Conservation (phyloP, 2,888 invertebrate species). For the Scaptomyza cyrtandrae region DNA sequence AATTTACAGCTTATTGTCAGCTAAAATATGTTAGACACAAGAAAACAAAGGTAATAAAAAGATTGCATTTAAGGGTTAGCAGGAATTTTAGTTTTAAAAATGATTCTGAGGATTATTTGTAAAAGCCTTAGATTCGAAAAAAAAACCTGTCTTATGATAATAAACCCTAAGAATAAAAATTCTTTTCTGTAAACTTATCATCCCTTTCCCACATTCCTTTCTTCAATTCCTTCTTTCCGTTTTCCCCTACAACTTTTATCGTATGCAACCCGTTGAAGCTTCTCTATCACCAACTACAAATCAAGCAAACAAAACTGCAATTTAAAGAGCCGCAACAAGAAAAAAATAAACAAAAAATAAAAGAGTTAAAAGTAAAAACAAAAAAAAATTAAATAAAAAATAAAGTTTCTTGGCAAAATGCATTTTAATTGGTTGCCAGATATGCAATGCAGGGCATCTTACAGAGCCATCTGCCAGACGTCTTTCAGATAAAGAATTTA, state of each 20-base stretch:
- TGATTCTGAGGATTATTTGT: too few relatives aligned
- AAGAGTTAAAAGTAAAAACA: background rate
- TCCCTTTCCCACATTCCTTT: background rate
- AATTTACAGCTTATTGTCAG: background rate
- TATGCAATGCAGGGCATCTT: conserved; percentile 78
- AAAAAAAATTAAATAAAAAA: conserved; percentile 27
- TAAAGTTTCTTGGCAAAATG: conserved; percentile 72
- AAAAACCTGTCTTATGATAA: too few relatives aligned
- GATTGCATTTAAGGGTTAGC: too few relatives aligned
- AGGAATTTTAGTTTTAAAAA: too few relatives aligned
- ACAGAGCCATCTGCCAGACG: conserved; percentile 61
- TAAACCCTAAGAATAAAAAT: too few relatives aligned
- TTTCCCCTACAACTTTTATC: background rate
- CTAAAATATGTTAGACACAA: background rate
- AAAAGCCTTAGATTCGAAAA: background rate
- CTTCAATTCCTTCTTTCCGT: background rate
- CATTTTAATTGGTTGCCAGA: conserved; percentile 82
- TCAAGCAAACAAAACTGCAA: conserved; percentile 61
- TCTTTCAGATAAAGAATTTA: conserved; percentile 80
- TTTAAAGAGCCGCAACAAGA: conserved; percentile 42
- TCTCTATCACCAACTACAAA: conserved; percentile 49
- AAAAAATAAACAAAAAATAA: conserved; percentile 12
- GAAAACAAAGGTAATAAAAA: background rate
- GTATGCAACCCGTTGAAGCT: conserved; percentile 1
- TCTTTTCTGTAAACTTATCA: too few relatives aligned